A percentile compares a stretch with the other conserved stretches of the same genome.
Conservation (phyloP, 2,113 vertebrate genomes). For the Leiothrix lutea region DNA sequence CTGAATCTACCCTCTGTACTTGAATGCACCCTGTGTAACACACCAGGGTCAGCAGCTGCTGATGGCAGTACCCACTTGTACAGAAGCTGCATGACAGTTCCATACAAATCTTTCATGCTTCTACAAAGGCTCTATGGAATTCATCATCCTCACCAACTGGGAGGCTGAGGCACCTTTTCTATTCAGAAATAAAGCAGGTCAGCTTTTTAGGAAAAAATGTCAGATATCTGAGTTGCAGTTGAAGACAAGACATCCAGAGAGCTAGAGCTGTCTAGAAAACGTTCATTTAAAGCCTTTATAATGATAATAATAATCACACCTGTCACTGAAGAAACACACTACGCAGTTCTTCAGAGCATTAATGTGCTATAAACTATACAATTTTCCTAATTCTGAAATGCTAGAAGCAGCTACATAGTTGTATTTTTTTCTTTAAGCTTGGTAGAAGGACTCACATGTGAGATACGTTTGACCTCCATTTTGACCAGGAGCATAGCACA, state of each 20-base stretch:
- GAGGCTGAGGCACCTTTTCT: not conserved
- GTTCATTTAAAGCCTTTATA: not conserved
- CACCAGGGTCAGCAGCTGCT: not conserved
- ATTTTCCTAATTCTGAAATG: not conserved
- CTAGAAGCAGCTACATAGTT: not conserved
- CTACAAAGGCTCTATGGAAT: not conserved
- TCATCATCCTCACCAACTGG: not conserved
- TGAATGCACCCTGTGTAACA: not conserved
- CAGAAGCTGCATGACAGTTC: not conserved
- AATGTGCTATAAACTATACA: not conserved
- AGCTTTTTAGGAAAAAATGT: not conserved
- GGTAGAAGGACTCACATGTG: rapidly evolving
- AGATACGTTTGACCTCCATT: not conserved
- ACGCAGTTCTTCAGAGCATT: not conserved
- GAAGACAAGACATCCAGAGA: not conserved
- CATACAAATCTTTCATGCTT: not conserved
- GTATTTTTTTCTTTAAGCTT: not conserved
- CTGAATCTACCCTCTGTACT: not conserved
- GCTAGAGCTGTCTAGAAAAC: not conserved
- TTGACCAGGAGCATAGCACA: not conserved
- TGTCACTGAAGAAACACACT: not conserved
- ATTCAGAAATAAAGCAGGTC: not conserved
- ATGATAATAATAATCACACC: not conserved
- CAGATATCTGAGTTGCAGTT: not conserved
- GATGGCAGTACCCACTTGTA: not conserved